Evolutionary conservation across 2,888 invertebrate genomes (phyloP).

Genomic region (Operophtera brumata): DNA sequence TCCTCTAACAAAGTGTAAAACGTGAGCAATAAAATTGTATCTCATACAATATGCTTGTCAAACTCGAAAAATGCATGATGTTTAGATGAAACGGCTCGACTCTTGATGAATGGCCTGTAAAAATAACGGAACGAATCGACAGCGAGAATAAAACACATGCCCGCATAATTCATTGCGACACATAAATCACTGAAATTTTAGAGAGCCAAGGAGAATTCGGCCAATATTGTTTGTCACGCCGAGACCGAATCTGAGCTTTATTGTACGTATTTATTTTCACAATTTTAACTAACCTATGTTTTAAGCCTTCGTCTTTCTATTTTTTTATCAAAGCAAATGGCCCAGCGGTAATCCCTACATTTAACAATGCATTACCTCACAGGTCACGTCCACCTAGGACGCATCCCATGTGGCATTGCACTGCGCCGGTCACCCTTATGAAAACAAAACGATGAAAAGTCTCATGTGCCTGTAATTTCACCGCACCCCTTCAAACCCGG

Average conservation of each 20-base stretch:
- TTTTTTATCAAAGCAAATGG: no score
- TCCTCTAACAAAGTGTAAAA: constrained; percentile 28
- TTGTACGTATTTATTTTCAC: constrained; percentile 4
- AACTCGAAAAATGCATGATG: constrained; percentile 60
- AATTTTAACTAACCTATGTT: neutral
- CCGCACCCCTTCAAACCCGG: no score
- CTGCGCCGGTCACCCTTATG: no score
- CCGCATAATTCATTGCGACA: constrained; percentile 43
- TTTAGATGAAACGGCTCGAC: constrained; percentile 68
- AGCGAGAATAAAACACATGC: constrained; percentile 46
- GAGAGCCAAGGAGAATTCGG: constrained; percentile 27
- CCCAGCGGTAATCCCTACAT: no score
- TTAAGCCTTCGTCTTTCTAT: neutral
- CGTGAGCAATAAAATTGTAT: constrained; percentile 43
- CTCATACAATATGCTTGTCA: constrained; percentile 46
- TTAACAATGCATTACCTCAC: no score
- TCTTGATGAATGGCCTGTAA: constrained; percentile 63
- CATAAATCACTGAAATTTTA: constrained; percentile 32
- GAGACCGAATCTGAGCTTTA: constrained; percentile 15
- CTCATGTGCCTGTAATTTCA: no score
- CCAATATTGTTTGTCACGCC: constrained; percentile 26
- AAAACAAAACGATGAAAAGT: no score
- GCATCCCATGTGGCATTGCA: no score
- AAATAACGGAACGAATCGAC: constrained; percentile 55
- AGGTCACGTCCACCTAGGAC: no score